These are phyloP conservation scores for Silvanus unidentatus DNA, from an alignment of 2,888 invertebrate species.

Conservation along the genomic window DNA sequence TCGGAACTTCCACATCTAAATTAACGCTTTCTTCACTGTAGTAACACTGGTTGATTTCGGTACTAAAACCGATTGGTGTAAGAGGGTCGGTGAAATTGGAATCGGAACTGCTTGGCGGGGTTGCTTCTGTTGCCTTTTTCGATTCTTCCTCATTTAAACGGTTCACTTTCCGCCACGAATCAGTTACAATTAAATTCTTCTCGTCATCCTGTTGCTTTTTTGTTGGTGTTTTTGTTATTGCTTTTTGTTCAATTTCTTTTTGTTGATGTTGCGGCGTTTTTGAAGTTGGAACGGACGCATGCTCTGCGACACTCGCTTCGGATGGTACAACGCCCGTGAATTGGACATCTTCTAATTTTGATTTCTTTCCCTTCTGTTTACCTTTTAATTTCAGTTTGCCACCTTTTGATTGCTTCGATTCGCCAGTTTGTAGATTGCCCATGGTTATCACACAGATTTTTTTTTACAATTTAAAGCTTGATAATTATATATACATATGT, in stretches of 20 bases:
- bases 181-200: constrained; percentile 27
- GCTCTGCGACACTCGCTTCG: constrained; percentile 7
- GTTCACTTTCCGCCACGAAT: constrained; percentile 36
- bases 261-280: constrained; percentile 12
- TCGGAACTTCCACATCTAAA: constrained; percentile 33
- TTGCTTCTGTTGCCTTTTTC: constrained; percentile 41
- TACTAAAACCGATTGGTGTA: constrained; percentile 52
- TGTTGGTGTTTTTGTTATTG: neutral
- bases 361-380: constrained; percentile 46
- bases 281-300: constrained; percentile 16
- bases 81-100: constrained; percentile 72
- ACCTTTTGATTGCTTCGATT: constrained; percentile 45
- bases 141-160: constrained; percentile 20
- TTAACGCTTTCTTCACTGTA: constrained; percentile 55
- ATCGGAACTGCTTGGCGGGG: constrained; percentile 59
- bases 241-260: constrained; percentile 11
- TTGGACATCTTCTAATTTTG: constrained; percentile 36
- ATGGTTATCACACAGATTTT: constrained; percentile 8
- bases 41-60: constrained; percentile 60
- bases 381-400: constrained; percentile 54
- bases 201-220: neutral
- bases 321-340: constrained; percentile 36
- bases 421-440: constrained; percentile 14
- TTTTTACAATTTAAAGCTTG: constrained; percentile 4
- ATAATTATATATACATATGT: too few species aligned